Evolutionary conservation across 2,888 invertebrate species (phyloP).

Genomic region (Hypercompe scribonia): DNA sequence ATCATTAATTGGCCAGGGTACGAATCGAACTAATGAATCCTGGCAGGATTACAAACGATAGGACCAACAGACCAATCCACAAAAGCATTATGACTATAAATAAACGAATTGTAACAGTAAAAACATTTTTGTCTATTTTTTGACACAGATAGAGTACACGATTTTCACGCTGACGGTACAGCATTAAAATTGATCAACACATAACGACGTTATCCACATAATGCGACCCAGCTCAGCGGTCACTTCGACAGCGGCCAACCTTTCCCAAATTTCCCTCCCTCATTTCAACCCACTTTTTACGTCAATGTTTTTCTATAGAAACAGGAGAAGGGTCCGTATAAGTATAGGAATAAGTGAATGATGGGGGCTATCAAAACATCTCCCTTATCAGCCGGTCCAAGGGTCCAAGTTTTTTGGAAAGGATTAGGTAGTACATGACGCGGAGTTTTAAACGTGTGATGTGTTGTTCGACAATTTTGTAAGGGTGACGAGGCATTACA

Average conservation of each 20-base stretch:
- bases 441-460: constrained; percentile 66
- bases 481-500: constrained; percentile 43
- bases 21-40: not conserved
- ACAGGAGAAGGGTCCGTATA: constrained; percentile 63
- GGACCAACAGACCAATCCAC: no score
- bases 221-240: constrained; percentile 85
- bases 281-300: constrained; percentile 83
- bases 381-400: constrained; percentile 76
- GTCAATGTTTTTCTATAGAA: constrained; percentile 86
- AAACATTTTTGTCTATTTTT: not conserved
- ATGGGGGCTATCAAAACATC: constrained; percentile 85
- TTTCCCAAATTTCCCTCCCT: constrained; percentile 70
- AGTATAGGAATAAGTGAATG: constrained; percentile 78
- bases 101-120: not conserved
- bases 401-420: constrained; percentile 80
- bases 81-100: not conserved
- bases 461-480: constrained; percentile 53
- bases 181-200: constrained; percentile 87
- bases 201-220: constrained; percentile 85
- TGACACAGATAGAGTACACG: constrained; percentile 7
- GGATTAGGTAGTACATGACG: constrained; percentile 76
- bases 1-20: not conserved
- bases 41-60: no score
- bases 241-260: constrained; percentile 85
- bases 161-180: constrained; percentile 58